A percentile compares a stretch with the other conserved stretches of the same genome.
Evolutionary conservation across 2,888 invertebrate genomes (phyloP).

Genomic region (Apantesis nais): DNA sequence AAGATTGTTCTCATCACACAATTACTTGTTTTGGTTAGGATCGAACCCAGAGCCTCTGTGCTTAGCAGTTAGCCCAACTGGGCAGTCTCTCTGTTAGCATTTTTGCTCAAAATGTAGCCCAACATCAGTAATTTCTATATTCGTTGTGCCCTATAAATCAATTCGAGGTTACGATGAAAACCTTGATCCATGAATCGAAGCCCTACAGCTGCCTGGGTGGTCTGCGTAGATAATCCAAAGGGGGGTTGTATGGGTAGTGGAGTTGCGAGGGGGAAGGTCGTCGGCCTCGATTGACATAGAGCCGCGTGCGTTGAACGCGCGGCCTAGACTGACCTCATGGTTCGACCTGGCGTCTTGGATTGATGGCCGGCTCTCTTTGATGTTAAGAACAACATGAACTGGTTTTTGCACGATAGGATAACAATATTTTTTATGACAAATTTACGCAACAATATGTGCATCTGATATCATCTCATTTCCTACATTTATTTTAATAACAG

Average conservation of each 20-base stretch:
- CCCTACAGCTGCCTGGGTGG: constrained; percentile 63
- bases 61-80: neutral
- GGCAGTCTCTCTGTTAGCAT: too few species aligned
- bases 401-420: neutral
- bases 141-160: neutral
- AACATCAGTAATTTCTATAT: neutral
- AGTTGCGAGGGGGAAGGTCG: constrained; percentile 52
- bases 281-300: constrained; percentile 75
- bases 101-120: neutral
- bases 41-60: neutral
- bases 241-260: constrained; percentile 29
- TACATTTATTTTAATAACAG: too few species aligned
- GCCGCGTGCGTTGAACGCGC: constrained; percentile 73
- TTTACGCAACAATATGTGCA: too few species aligned
- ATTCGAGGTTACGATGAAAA: constrained; percentile 11
- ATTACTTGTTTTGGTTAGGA: neutral
- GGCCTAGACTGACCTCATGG: constrained; percentile 77
- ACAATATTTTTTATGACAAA: too few species aligned
- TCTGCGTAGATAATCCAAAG: constrained; percentile 60
- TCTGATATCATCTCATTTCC: too few species aligned
- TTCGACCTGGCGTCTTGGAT: constrained; percentile 55
- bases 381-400: neutral
- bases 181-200: constrained; percentile 44
- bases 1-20: neutral
- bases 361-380: constrained; percentile 3